Conservation (phyloP, 1,140 invertebrate species). For the Brachionus rubens region DNA sequence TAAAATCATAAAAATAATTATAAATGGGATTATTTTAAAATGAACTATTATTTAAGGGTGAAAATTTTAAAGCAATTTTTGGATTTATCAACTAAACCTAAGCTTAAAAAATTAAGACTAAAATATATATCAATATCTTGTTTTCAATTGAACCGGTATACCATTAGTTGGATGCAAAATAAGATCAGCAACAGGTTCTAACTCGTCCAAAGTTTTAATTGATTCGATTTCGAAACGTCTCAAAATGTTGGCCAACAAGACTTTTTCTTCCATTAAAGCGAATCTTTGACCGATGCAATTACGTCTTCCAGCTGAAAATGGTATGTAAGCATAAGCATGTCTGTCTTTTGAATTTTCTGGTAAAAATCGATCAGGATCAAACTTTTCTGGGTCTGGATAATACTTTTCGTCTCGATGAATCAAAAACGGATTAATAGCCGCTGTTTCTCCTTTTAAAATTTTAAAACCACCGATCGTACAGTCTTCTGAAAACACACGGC, state of each 20-base stretch:
- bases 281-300: constrained; percentile 82
- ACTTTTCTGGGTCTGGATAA: constrained; percentile 75
- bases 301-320: constrained; percentile 80
- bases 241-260: constrained; percentile 78
- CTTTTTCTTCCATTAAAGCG: constrained; percentile 79
- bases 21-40: no score
- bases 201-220: constrained; percentile 53
- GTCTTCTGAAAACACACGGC: constrained; percentile 70
- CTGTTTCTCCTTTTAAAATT: constrained; percentile 67
- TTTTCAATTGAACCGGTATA: constrained; percentile 54
- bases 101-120: no score
- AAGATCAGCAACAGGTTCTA: constrained; percentile 57
- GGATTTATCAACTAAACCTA: no score
- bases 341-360: constrained; percentile 72
- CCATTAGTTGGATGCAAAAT: constrained; percentile 58
- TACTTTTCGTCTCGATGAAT: constrained; percentile 72
- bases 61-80: no score
- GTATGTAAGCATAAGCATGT: constrained; percentile 79
- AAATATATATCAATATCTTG: constrained; percentile 61
- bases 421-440: constrained; percentile 64
- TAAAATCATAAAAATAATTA: no score
- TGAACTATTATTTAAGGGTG: no score
- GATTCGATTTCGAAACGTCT: constrained; percentile 69
- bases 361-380: constrained; percentile 86
- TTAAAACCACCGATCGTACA: constrained; percentile 63